A percentile compares a stretch with the other conserved stretches of the same genome.
phyloP scores from a whole-genome alignment of 2,797 vertebrate species.

The Enteromius trimaculatus region DNA sequence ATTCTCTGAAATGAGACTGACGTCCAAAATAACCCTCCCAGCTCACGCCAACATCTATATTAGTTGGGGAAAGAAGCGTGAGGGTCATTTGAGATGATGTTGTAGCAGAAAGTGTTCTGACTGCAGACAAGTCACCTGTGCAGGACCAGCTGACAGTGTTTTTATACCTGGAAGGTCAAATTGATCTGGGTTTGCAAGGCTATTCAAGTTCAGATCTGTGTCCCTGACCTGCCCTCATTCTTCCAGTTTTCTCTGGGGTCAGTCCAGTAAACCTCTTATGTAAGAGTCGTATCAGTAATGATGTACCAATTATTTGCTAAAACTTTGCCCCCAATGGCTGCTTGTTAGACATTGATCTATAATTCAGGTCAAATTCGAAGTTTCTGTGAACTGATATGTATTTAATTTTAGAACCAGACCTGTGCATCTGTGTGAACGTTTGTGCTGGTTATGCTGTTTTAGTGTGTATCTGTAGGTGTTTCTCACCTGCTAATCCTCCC shows the following conservation, averaged over 20 bases:
- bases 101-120: slow-evolving; percentile 4
- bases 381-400: slow-evolving; percentile 2
- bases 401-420: background rate
- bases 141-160: background rate
- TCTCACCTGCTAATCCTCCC: slow-evolving; percentile 5
- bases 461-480: background rate
- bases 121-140: slow-evolving; percentile 19
- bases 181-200: background rate
- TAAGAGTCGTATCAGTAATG: slow-evolving; percentile 35
- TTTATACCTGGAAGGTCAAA: background rate
- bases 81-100: slow-evolving; percentile 36
- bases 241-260: background rate
- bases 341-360: background rate
- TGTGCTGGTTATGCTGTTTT: background rate
- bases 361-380: background rate
- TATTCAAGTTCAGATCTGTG: slow-evolving; percentile 33
- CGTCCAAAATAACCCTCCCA: slow-evolving; percentile 27
- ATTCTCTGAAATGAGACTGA: background rate
- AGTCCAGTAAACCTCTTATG: background rate
- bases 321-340: background rate
- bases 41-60: slow-evolving; percentile 9
- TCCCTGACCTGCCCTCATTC: slow-evolving; percentile 26
- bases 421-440: background rate
- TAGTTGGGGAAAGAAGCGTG: background rate
- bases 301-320: background rate